A percentile compares a stretch with the other conserved stretches of the same genome.
phyloP scores from a whole-genome alignment of 2,113 vertebrate species.

The Hyla sarda region DNA sequence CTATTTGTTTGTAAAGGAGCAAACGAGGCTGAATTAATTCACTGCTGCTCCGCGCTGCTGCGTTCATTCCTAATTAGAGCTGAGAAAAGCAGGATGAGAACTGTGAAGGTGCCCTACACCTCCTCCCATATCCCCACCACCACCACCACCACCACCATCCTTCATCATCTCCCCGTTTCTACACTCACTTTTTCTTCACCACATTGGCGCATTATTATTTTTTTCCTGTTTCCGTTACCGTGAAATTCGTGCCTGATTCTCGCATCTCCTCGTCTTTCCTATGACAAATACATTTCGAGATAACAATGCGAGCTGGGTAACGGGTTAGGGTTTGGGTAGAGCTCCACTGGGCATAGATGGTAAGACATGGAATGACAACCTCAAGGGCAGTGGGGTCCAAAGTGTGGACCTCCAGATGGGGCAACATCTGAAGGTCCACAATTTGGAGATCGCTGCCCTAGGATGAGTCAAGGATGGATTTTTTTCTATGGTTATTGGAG shows the following conservation, averaged over 20 bases:
- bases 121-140: conserved; percentile 48
- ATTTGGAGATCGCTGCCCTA: no score
- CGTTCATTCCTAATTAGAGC: conserved; percentile 59
- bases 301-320: not conserved
- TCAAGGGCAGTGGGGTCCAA: no score
- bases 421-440: no score
- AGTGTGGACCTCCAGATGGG: no score
- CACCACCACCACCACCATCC: no score
- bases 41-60: conserved; percentile 58
- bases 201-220: conserved; percentile 42
- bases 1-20: conserved; percentile 59
- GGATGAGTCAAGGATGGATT: no score
- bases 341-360: not conserved
- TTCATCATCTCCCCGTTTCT: conserved; percentile 62
- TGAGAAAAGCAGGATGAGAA: conserved; percentile 58
- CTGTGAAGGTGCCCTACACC: conserved; percentile 58
- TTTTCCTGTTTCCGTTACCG: conserved; percentile 35
- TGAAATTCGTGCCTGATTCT: not conserved
- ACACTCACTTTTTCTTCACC: conserved; percentile 48
- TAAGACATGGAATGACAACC: not conserved
- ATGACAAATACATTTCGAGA: not conserved
- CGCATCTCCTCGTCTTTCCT: not conserved
- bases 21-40: conserved; percentile 61
- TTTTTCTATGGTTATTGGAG: no score
- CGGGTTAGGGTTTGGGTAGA: not conserved